A percentile compares a stretch with the other conserved stretches of the same genome.
Evolutionary conservation across 1,140 invertebrate species (phyloP).

Genomic region (Thaumetopoea pityocampa): DNA sequence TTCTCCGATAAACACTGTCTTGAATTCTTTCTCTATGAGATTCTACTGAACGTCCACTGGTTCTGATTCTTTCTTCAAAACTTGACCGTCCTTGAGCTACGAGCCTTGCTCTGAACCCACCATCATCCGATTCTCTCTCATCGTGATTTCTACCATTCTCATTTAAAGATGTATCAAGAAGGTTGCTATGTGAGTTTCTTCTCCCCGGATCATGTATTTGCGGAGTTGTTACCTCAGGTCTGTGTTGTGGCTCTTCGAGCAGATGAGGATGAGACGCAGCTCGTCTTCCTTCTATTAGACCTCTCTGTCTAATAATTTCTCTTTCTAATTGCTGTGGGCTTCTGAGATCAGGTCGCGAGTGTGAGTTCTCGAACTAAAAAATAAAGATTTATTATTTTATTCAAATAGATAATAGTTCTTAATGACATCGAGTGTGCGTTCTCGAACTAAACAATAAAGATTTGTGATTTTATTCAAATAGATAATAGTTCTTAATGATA

Average conservation of each 20-base stretch:
- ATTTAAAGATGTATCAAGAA: constrained; percentile 66
- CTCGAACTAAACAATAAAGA: too few species aligned
- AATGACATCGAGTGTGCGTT: too few species aligned
- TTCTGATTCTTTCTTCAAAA: constrained; percentile 62
- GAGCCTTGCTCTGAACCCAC: constrained; percentile 72
- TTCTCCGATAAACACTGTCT: constrained; percentile 43
- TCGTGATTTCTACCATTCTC: constrained; percentile 43
- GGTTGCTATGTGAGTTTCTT: constrained; percentile 76
- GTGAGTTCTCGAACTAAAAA: constrained; percentile 61
- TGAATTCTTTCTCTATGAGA: constrained; percentile 46
- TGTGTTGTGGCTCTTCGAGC: constrained; percentile 73
- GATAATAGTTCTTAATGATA: too few species aligned
- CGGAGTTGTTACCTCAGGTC: constrained; percentile 50
- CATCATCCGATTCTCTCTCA: constrained; percentile 78
- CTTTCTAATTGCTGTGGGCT: constrained; percentile 78
- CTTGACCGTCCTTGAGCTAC: constrained; percentile 63
- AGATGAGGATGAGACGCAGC: constrained; percentile 82
- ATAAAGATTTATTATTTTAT: constrained; percentile 4
- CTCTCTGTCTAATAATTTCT: constrained; percentile 74
- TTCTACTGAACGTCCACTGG: constrained; percentile 60
- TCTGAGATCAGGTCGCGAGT: constrained; percentile 66
- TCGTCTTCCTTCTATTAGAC: constrained; percentile 73
- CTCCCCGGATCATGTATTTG: constrained; percentile 62
- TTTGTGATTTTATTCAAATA: too few species aligned
- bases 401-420: too few species aligned